Conservation (phyloP, 2,888 invertebrate genomes). For the Amphipyra tragopoginis region DNA sequence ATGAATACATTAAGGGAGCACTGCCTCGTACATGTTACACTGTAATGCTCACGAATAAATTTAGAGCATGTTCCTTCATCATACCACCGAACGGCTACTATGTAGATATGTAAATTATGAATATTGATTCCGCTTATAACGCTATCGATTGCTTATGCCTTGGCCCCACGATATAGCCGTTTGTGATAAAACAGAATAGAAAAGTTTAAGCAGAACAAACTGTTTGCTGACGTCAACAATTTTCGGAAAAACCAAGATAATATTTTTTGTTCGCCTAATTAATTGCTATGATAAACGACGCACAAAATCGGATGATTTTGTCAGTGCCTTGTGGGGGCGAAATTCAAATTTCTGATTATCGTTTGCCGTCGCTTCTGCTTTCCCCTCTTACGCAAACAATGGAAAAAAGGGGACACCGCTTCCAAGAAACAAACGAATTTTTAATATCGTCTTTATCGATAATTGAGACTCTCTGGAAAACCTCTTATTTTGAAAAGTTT, state of each 20-base stretch:
- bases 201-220: conserved; percentile 70
- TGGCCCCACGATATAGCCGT: conserved; percentile 54
- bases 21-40: conserved; percentile 86
- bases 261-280: conserved; percentile 83
- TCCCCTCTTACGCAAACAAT: conserved; percentile 87
- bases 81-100: conserved; percentile 79
- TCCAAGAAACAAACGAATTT: conserved; percentile 89
- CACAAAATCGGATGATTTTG: conserved; percentile 86
- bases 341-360: conserved; percentile 89
- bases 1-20: conserved; percentile 89
- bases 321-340: conserved; percentile 80
- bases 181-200: conserved; percentile 58
- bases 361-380: conserved; percentile 82
- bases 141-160: conserved; percentile 52
- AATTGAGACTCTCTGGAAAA: conserved; percentile 89
- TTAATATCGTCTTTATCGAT: conserved; percentile 90
- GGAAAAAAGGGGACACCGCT: conserved; percentile 86
- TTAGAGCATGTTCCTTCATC: conserved; percentile 86
- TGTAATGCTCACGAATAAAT: conserved; percentile 89
- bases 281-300: conserved; percentile 85
- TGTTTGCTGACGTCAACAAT: conserved; percentile 74
- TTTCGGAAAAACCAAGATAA: conserved; percentile 72
- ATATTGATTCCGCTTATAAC: conserved; percentile 76
- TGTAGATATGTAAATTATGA: conserved; percentile 83
- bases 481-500: conserved; percentile 90